These are phyloP conservation scores for Diabrotica balteata DNA, from an alignment of 2,888 invertebrate species.

Conservation along the genomic window DNA sequence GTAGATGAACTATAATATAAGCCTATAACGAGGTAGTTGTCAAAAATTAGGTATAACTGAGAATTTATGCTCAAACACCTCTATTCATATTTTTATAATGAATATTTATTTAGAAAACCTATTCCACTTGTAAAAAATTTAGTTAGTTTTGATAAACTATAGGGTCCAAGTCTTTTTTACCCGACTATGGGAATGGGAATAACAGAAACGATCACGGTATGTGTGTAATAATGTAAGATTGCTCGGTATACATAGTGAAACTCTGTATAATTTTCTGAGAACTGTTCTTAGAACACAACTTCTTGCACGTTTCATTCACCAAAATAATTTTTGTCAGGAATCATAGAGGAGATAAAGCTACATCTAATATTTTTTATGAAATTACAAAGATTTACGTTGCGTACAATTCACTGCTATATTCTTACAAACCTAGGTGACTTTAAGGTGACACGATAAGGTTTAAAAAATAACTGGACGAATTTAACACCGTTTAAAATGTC, in stretches of 20 bases:
- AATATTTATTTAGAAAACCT: constrained; percentile 23
- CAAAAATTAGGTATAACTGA: constrained; percentile 24
- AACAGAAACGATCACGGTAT: constrained; percentile 35
- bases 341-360: too few species aligned
- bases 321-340: too few species aligned
- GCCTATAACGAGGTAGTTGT: constrained; percentile 11
- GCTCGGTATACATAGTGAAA: constrained; percentile 19
- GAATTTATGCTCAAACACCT: constrained; percentile 33
- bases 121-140: constrained; percentile 29
- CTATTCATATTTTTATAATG: constrained; percentile 35
- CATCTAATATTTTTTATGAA: too few species aligned
- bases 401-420: too few species aligned
- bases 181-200: constrained; percentile 35
- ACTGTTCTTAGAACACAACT: not conserved
- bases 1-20: constrained; percentile 18
- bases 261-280: constrained; percentile 1
- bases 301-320: too few species aligned
- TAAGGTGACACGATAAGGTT: too few species aligned
- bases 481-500: too few species aligned
- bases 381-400: too few species aligned
- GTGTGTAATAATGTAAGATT: constrained; percentile 21
- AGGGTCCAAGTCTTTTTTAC: constrained; percentile 39
- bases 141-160: constrained; percentile 33
- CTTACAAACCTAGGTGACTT: too few species aligned
- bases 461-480: too few species aligned